A percentile compares a stretch with the other conserved stretches of the same genome.
These are phyloP conservation scores for Scotopteryx bipunctaria DNA, from an alignment of 2,888 invertebrate genomes.

Conservation along the genomic window DNA sequence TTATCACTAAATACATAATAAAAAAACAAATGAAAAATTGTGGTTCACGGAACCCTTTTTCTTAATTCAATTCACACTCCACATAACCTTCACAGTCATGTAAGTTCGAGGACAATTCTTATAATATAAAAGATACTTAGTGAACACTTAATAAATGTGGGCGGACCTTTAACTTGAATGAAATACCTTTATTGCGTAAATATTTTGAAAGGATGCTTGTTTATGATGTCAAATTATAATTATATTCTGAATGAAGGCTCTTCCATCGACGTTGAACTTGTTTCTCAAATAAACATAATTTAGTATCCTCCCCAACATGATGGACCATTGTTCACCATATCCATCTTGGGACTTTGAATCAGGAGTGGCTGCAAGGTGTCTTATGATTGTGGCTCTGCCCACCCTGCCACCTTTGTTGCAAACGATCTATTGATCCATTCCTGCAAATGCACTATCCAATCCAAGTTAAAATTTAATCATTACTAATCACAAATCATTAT, in stretches of 20 bases:
- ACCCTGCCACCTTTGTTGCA: no score
- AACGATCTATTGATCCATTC: no score
- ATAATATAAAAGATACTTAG: constrained; percentile 74
- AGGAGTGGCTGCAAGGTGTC: no score
- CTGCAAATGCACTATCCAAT: no score
- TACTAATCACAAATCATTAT: no score
- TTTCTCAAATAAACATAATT: background rate
- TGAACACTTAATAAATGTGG: constrained; percentile 75
- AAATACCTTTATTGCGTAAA: constrained; percentile 37
- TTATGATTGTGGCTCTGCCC: no score
- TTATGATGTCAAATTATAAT: constrained; percentile 28
- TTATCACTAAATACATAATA: no score
- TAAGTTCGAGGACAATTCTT: constrained; percentile 62
- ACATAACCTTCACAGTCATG: constrained; percentile 20
- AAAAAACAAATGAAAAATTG: no score
- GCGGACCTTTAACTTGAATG: constrained; percentile 54
- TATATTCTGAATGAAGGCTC: constrained; percentile 3
- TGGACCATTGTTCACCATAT: no score
- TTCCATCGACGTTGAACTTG: background rate
- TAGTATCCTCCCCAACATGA: no score
- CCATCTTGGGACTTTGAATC: no score
- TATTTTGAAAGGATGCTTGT: constrained; percentile 24
- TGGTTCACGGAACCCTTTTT: constrained; percentile 19
- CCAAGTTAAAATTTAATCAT: no score
- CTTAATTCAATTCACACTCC: constrained; percentile 2